Evolutionary conservation across 2,888 invertebrate genomes (phyloP).

Genomic region (Amphipyra tragopoginis): DNA sequence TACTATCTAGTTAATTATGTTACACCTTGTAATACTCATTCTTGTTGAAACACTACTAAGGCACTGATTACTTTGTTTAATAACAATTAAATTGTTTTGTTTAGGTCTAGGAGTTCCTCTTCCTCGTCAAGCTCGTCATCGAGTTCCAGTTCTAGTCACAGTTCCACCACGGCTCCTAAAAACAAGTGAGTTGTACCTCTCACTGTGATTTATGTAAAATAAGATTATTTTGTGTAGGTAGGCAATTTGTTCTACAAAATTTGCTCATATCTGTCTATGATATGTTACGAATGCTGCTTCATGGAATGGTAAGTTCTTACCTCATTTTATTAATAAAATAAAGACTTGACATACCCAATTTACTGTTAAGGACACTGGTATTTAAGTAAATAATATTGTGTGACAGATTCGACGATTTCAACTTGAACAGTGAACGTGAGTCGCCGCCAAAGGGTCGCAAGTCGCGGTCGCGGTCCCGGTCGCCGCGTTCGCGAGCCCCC

Average conservation of each 20-base stretch:
- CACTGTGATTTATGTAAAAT: neutral
- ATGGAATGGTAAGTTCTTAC: slow-evolving; percentile 47
- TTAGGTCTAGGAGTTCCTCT: slow-evolving; percentile 83
- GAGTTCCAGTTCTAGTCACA: slow-evolving; percentile 86
- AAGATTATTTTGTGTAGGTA: neutral
- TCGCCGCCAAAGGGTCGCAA: slow-evolving; percentile 77
- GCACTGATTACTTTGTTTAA: neutral
- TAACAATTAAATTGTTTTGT: slow-evolving; percentile 4
- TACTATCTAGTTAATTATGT: no score
- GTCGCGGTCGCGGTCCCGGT: slow-evolving; percentile 73
- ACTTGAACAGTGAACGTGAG: slow-evolving; percentile 87
- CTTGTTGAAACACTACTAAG: no score
- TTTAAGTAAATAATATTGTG: slow-evolving; percentile 14
- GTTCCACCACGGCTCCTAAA: slow-evolving; percentile 79
- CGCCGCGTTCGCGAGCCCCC: slow-evolving; percentile 67
- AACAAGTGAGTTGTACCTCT: slow-evolving; percentile 76
- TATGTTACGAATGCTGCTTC: slow-evolving; percentile 35
- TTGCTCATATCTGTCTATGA: slow-evolving; percentile 22
- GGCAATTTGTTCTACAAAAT: slow-evolving; percentile 1
- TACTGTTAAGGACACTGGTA: neutral
- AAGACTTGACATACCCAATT: neutral
- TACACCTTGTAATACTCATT: no score
- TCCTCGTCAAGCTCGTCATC: slow-evolving; percentile 85
- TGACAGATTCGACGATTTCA: slow-evolving; percentile 87
- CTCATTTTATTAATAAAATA: neutral